A percentile compares a stretch with the other conserved stretches of the same genome.
Evolutionary conservation across 1,140 invertebrate genomes (phyloP).

Genomic region (Armadillidium nasatum): DNA sequence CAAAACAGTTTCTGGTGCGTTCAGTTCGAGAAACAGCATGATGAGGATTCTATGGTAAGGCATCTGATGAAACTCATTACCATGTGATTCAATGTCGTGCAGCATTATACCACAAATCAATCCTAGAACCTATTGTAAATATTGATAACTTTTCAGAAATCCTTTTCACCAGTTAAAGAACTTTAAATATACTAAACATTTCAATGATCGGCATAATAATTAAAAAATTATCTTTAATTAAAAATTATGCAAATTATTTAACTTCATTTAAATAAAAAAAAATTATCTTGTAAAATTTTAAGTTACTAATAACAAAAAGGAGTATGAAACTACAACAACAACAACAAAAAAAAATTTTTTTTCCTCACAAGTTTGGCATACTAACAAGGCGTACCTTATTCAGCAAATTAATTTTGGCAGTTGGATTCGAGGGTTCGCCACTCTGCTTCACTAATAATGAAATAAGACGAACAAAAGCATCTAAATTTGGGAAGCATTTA

Average conservation of each 20-base stretch:
- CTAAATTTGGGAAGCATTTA: conserved; percentile 92
- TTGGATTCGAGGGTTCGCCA: conserved; percentile 76
- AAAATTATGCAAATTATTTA: no score
- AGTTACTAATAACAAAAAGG: no score
- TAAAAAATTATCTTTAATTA: no score
- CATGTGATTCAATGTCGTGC: conserved; percentile 84
- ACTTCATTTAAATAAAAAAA: no score
- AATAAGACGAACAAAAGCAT: conserved; percentile 91
- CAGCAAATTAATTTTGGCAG: conserved; percentile 91
- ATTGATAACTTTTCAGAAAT: background rate
- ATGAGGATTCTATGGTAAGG: conserved; percentile 97
- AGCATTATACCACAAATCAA: conserved; percentile 91
- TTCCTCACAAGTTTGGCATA: no score
- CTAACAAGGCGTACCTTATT: conserved; percentile 68
- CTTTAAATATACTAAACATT: no score
- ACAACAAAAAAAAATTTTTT: no score
- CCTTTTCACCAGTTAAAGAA: no score
- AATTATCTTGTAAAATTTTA: no score
- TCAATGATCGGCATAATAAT: no score
- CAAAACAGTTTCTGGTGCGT: conserved; percentile 83
- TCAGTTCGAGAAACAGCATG: conserved; percentile 94
- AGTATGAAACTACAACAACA: no score
- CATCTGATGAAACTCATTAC: conserved; percentile 87
- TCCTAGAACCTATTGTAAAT: conserved; percentile 63
- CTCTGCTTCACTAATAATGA: conserved; percentile 91